Percentiles rank a stretch among this genome's conserved stretches.
phyloP scores from a whole-genome alignment of 2,888 invertebrate genomes.

The Unio delphinus region DNA sequence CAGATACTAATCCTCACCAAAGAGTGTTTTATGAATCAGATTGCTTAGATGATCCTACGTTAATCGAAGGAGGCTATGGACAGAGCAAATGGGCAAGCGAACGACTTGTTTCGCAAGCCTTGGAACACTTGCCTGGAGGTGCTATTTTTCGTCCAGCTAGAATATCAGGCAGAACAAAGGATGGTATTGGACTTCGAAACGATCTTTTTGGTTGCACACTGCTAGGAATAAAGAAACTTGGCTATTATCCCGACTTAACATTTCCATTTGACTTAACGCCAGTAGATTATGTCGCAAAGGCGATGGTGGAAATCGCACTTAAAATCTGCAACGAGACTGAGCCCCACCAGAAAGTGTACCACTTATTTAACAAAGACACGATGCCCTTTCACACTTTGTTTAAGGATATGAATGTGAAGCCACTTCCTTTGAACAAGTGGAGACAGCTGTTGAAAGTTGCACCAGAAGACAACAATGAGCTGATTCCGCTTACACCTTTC shows the following conservation, averaged over 20 bases:
- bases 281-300: slow-evolving; percentile 34
- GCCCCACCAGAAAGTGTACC: slow-evolving; percentile 14
- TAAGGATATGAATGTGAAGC: slow-evolving; percentile 13
- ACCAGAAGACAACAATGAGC: slow-evolving; percentile 17
- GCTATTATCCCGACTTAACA: slow-evolving; percentile 26
- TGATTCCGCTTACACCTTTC: slow-evolving; percentile 31
- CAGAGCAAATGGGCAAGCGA: too few species aligned
- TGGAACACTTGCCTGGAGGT: too few species aligned
- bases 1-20: too few species aligned
- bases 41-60: slow-evolving; percentile 19
- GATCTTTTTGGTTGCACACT: slow-evolving; percentile 2
- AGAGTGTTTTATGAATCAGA: slow-evolving; percentile 20
- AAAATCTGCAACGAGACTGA: slow-evolving; percentile 14
- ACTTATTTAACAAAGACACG: slow-evolving; percentile 32
- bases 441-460: slow-evolving; percentile 15
- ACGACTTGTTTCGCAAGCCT: too few species aligned
- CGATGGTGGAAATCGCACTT: slow-evolving; percentile 31
- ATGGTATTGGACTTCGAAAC: too few species aligned
- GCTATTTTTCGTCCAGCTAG: too few species aligned
- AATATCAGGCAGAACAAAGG: too few species aligned
- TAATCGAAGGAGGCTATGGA: slow-evolving; percentile 18
- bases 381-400: slow-evolving; percentile 30
- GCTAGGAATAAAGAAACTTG: slow-evolving; percentile 26
- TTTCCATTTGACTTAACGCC: slow-evolving; percentile 39
- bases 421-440: slow-evolving; percentile 26